Conservation (phyloP, 2,797 vertebrate genomes). For the Sebastes cheni region DNA sequence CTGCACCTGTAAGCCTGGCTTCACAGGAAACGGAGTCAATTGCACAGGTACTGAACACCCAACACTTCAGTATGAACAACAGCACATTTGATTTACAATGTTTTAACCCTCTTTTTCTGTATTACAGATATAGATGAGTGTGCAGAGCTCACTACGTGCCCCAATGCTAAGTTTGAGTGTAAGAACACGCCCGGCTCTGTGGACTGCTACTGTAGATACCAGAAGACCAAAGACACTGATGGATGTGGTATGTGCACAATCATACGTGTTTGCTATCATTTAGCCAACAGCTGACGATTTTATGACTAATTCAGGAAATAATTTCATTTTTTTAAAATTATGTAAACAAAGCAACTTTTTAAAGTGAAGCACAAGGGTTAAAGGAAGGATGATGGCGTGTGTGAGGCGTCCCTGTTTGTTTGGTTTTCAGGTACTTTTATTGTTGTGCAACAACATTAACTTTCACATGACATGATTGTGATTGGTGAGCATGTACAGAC, state of each 20-base stretch:
- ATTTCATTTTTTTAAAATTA: too few relatives aligned
- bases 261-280: neutral
- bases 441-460: neutral
- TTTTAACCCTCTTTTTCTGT: slow-evolving; percentile 4
- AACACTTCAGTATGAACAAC: neutral
- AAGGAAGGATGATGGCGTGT: neutral
- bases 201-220: slow-evolving; percentile 82
- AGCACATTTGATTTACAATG: neutral
- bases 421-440: neutral
- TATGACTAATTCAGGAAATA: neutral
- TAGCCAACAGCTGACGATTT: neutral
- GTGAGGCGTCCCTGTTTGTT: neutral
- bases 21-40: slow-evolving; percentile 77
- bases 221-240: slow-evolving; percentile 50
- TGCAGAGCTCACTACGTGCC: slow-evolving; percentile 70
- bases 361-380: neutral
- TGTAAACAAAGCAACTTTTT: neutral
- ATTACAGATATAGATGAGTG: slow-evolving; percentile 85
- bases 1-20: slow-evolving; percentile 82
- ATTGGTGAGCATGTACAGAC: too few relatives aligned
- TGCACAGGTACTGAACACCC: slow-evolving; percentile 79
- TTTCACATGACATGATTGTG: neutral
- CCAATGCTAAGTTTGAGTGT: slow-evolving; percentile 86
- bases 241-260: slow-evolving; percentile 80
- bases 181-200: slow-evolving; percentile 80